These are phyloP conservation scores for Molossus molossus DNA, from an alignment of 2,797 vertebrate genomes.

Conservation along the genomic window DNA sequence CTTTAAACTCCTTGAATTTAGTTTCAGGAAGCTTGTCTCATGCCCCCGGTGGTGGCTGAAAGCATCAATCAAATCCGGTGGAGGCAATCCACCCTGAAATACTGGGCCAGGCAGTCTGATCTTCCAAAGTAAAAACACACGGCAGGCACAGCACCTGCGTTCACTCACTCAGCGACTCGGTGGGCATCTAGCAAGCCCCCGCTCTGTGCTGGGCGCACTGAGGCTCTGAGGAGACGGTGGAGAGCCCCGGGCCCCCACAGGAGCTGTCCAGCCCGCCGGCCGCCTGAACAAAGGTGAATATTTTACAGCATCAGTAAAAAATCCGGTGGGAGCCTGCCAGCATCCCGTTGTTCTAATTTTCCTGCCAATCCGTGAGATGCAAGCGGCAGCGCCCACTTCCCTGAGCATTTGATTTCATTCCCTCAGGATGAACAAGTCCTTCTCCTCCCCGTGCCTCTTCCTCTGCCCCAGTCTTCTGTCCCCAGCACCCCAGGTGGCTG, in stretches of 20 bases:
- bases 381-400: not conserved
- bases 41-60: not conserved
- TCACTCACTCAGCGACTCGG: not conserved
- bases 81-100: not conserved
- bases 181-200: accelerated
- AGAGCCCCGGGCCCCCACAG: not conserved
- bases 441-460: not conserved
- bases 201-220: accelerated
- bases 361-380: not conserved
- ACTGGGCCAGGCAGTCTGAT: not conserved
- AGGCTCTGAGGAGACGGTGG: not conserved
- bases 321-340: not conserved
- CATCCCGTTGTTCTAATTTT: not conserved
- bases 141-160: not conserved
- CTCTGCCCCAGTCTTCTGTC: not conserved
- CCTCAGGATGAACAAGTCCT: not conserved
- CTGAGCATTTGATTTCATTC: not conserved
- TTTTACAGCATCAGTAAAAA: not conserved
- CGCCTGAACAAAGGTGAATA: too few species aligned
- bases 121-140: not conserved
- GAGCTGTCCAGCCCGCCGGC: not conserved
- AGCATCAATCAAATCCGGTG: not conserved
- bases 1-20: not conserved
- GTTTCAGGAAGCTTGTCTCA: not conserved
- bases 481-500: too few species aligned